phyloP scores from a whole-genome alignment of 2,888 invertebrate genomes.

The Halocaridina rubra region DNA sequence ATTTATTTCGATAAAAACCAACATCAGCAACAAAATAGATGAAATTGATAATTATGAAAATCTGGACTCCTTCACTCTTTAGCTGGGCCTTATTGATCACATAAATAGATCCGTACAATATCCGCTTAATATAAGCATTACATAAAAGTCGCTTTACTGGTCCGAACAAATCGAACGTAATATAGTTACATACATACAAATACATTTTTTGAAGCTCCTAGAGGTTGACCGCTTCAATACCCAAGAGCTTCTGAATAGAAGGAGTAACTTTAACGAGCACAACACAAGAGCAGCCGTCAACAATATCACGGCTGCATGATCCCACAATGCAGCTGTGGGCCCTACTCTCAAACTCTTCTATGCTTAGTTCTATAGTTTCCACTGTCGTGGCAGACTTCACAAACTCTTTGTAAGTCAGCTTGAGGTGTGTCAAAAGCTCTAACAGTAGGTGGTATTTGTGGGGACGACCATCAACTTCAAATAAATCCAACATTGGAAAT shows the following conservation, averaged over 20 bases:
- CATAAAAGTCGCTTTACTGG: background rate
- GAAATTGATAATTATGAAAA: too few species aligned
- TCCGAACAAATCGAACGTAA: too few species aligned
- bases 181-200: constrained; percentile 17
- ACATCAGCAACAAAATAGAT: background rate
- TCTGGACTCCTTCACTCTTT: constrained; percentile 7
- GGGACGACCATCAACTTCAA: constrained; percentile 37
- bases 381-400: constrained; percentile 40
- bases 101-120: background rate
- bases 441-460: constrained; percentile 36
- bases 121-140: constrained; percentile 14
- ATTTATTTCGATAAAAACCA: background rate
- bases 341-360: constrained; percentile 43
- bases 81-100: background rate
- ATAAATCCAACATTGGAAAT: constrained; percentile 26
- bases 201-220: background rate
- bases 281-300: constrained; percentile 16
- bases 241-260: constrained; percentile 17
- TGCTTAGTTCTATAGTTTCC: constrained; percentile 47
- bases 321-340: constrained; percentile 35
- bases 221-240: constrained; percentile 31
- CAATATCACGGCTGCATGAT: constrained; percentile 9
- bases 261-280: constrained; percentile 30
- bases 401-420: constrained; percentile 33
- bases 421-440: constrained; percentile 29